Base-by-base conservation (phyloP, 2,888 invertebrate genomes). In the Heliconius cydno region DNA sequence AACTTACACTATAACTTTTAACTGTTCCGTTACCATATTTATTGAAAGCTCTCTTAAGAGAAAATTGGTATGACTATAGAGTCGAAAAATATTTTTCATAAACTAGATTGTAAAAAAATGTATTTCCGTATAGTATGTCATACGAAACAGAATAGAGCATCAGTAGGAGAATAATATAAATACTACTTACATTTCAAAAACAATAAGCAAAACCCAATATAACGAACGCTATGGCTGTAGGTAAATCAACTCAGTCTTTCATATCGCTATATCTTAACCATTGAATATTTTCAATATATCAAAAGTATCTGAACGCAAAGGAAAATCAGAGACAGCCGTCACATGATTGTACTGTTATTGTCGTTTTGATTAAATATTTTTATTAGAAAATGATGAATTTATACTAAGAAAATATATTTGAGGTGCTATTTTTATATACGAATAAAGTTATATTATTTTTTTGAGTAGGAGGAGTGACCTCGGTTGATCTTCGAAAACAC, bases 251-350 rank as follows among this genome's bases (percentile, higher is more conserved):
- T 41, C 25, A 65, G 41, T 46, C 41, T 66, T 63, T 41, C 65
- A 66, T 46, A 28, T 66, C 25, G 9, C 28, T 22, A 65, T 46
- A 38, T 41, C 22, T 28, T 46, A 46, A 66, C 25, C 41, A 57
- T 19, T 22, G 72, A 78, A 73, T 78, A 73, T 73, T 78, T 73
- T 66, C 65, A 72, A 72, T 72, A 77, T 71, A 66, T 66, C 73
- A 74, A 78, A 22, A 73, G 52, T 34, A 67, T 73, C 34, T 34
- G 22, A 73, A 57, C 25, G 66, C 28, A 41, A 74, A 65, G 19
- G 57, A 74, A 67, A 73, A 52, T 73, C 52, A 73, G 65, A 41
- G 66, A 22, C 67, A 74, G 74, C 67, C 52, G 73, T 60, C 78
- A 78, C 67, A 28, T 38, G 34, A 7, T 34, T 34, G 34, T 34